Conservation (phyloP, 2,888 invertebrate genomes). For the Dascillus cervinus region DNA sequence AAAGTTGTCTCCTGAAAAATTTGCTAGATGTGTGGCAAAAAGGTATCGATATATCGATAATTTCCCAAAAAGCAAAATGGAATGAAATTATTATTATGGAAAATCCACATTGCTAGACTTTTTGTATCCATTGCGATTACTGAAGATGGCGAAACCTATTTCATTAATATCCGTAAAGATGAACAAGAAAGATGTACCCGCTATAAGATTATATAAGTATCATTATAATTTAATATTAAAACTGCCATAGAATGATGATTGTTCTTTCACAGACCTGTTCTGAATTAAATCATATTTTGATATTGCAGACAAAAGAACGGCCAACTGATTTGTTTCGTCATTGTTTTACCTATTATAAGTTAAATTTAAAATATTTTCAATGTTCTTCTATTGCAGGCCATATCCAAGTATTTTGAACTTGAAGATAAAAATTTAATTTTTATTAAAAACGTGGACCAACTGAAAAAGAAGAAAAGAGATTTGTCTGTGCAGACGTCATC, state of each 20-base stretch:
- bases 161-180: slow-evolving; percentile 99
- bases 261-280: slow-evolving; percentile 44
- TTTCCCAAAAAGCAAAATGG: no score
- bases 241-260: slow-evolving; percentile 41
- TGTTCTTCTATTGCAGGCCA: slow-evolving; percentile 64
- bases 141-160: slow-evolving; percentile 97
- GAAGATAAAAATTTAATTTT: slow-evolving; percentile 90
- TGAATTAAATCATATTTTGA: no score
- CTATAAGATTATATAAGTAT: slow-evolving; percentile 97
- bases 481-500: slow-evolving; percentile 99
- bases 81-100: no score
- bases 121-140: slow-evolving; percentile 95
- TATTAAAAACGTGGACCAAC: slow-evolving; percentile 85
- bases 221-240: neutral
- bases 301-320: slow-evolving; percentile 51
- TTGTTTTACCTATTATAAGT: slow-evolving; percentile 5
- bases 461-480: slow-evolving; percentile 86
- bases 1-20: no score
- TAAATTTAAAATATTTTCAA: no score
- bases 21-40: no score
- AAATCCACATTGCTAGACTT: slow-evolving; percentile 99
- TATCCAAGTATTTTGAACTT: slow-evolving; percentile 98
- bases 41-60: no score
- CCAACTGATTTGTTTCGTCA: slow-evolving; percentile 43
- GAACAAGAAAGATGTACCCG: slow-evolving; percentile 99